Base-by-base conservation (phyloP, 2,797 vertebrate genomes). In the Crax fasciolata region DNA sequence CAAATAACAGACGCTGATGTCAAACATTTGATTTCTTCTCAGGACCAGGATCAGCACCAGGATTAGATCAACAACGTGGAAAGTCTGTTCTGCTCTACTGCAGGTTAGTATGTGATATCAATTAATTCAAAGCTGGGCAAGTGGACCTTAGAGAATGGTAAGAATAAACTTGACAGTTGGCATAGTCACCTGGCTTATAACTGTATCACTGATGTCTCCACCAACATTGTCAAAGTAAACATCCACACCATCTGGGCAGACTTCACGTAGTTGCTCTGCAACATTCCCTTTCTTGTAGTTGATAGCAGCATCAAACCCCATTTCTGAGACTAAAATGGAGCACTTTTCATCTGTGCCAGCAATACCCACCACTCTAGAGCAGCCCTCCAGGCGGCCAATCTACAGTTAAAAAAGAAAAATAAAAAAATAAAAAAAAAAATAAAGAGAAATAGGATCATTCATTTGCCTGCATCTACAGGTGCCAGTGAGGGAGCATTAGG, bases 221-320 rank as follows among this genome's bases (percentile, higher is more conserved):
- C 99, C 99, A 66, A 99, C 99, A 23, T 99, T 99, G 96, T 99
- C 99, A 93, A 99, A 99, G 96, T 99, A 99, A 93, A 99, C 95
- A 79, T 99, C 99, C 58, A 99, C 98, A 66, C 99, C 99, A 3
- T 87, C 92, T 3, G 99, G 99, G 93, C 99, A 99, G 77, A 97
- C 92, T 74, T 98, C 97, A 75, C 32, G 97, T 20, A 99, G 98
- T 61, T 95, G 97, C 17, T 97, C 73, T 5, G 97, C 90, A 27
- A 99, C 94, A 19, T 98, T 97, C 12, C 91, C 98, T n/a, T 94
- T 96, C 79, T 98, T 98, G 96, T 99, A 99, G 98, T 99, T 99
- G 90, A 99, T 92, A 62, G 99, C 99, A 43, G 97, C 97, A 74
- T 98, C 98, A 96, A 99, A 99, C 11, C 98, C 98, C 65, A 99